These are phyloP conservation scores for Pristiophorus japonicus DNA, from an alignment of 2,113 vertebrate genomes.

Conservation along the genomic window DNA sequence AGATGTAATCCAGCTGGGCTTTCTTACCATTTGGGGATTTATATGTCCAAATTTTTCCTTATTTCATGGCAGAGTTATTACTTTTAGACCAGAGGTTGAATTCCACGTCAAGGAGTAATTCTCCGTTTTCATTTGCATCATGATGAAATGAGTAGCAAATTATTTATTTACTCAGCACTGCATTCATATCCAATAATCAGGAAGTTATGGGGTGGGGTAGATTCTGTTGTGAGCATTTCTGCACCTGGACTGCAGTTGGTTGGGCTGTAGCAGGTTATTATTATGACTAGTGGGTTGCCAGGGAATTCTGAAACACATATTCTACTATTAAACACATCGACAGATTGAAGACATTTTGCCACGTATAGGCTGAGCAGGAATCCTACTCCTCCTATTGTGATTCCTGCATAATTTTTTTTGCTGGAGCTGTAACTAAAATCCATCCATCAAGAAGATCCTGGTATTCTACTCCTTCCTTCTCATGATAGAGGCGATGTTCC, in stretches of 20 bases:
- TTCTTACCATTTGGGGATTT: background rate
- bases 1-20: background rate
- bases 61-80: background rate
- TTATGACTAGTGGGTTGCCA: background rate
- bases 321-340: background rate
- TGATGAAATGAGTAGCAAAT: background rate
- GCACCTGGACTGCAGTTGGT: background rate
- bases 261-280: background rate
- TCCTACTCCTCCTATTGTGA: background rate
- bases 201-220: background rate
- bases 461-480: background rate
- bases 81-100: background rate
- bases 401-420: background rate
- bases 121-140: slow-evolving; percentile 5
- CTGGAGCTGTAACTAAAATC: background rate
- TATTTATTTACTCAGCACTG: slow-evolving; percentile 20
- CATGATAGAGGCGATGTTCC: background rate
- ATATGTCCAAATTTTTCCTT: background rate
- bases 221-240: background rate
- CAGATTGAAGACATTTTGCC: background rate
- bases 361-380: background rate
- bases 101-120: background rate
- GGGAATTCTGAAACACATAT: background rate
- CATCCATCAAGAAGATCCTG: too few relatives aligned
- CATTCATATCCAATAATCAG: background rate